Evolutionary conservation across 2,797 vertebrate species (phyloP).

Genomic region (Heliangelus exortis): DNA sequence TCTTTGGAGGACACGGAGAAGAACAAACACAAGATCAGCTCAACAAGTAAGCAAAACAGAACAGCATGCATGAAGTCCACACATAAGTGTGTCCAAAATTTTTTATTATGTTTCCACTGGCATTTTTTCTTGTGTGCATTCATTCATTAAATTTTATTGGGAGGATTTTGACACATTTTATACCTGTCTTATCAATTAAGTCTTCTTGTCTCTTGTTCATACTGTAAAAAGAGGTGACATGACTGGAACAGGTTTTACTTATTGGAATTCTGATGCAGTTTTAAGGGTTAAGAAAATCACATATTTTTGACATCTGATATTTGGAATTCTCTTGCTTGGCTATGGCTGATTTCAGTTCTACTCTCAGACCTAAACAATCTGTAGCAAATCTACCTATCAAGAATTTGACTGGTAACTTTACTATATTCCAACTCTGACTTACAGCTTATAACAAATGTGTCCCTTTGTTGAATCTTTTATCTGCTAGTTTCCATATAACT

Average conservation of each 20-base stretch:
- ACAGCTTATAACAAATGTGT: background rate
- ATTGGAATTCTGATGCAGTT: background rate
- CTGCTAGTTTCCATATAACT: background rate
- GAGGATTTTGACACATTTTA: background rate
- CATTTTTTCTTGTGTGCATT: background rate
- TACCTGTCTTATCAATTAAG: background rate
- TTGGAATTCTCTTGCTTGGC: background rate
- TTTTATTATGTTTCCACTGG: background rate
- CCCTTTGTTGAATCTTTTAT: constrained; percentile 13
- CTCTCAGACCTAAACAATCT: background rate
- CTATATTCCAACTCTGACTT: background rate
- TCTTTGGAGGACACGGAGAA: background rate
- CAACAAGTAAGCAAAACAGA: background rate
- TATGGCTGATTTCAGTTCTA: background rate
- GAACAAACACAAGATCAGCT: background rate
- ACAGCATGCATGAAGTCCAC: background rate
- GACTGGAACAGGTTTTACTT: background rate
- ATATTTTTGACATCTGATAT: background rate
- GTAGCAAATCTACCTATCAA: background rate
- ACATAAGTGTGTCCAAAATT: background rate
- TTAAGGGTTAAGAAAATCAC: background rate
- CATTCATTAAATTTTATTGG: background rate
- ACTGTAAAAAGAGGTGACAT: background rate
- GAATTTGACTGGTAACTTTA: background rate
- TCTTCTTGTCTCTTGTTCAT: background rate